Evolutionary conservation across 2,113 vertebrate genomes (phyloP).

Genomic region (Seriola dumerili): DNA sequence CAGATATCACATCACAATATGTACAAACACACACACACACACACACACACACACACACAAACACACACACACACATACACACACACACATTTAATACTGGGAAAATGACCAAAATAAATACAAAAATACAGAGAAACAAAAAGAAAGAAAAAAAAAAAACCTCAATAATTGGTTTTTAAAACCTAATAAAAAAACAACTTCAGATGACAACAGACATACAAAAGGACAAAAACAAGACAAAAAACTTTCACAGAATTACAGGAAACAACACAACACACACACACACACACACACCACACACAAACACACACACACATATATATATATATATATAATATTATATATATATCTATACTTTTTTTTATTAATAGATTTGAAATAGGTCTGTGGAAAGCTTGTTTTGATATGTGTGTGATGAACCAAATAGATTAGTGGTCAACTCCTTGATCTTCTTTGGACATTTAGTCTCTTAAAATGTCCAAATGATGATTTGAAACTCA

Average conservation of each 20-base stretch:
- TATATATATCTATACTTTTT: too few species aligned
- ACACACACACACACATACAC: background rate
- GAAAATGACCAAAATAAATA: background rate
- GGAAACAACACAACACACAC: background rate
- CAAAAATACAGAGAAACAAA: background rate
- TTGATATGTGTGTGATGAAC: background rate
- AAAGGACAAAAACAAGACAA: slow-evolving; percentile 3
- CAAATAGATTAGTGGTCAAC: background rate
- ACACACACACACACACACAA: background rate
- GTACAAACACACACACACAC: slow-evolving; percentile 8
- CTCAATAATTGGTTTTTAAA: background rate
- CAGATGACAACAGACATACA: background rate
- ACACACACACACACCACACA: background rate
- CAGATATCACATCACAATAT: slow-evolving; percentile 27
- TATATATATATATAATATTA: too few species aligned
- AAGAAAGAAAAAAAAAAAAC: background rate
- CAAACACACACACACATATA: too few species aligned
- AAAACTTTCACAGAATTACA: background rate
- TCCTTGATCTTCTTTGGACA: background rate
- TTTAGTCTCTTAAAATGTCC: background rate
- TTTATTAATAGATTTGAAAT: background rate
- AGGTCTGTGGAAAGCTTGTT: background rate
- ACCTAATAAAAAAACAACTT: background rate
- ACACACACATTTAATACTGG: background rate
- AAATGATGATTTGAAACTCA: background rate